Base-by-base conservation (phyloP, 1,140 invertebrate genomes). In the Drosophila miranda region DNA sequence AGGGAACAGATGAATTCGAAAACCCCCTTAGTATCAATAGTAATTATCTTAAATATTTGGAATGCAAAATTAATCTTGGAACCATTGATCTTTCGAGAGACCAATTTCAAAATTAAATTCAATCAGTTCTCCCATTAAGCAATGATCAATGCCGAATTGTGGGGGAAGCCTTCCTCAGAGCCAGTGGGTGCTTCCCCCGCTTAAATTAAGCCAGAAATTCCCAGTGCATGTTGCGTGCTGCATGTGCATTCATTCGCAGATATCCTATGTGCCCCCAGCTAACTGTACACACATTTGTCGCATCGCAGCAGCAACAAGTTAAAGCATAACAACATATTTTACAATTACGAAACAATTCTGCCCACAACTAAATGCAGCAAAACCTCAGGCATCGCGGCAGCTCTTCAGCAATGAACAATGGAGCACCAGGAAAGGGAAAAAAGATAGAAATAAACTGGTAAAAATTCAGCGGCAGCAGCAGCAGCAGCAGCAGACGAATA, bases 331-430 rank as follows among this genome's bases (percentile, higher is more conserved):
- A 86, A 81, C 81, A 87, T 86, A 86, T 86, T 86, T 86, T 77
- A 82, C 81, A 86, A 86, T 86, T 86, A 86, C 81, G 77, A 86
- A 86, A 86, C 81, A 75, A 86, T 86, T 81, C 64, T 78, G 82
- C 79, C 79, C 79, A 82, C 78, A 56, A 74, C 56, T 64, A 78
- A 75, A 82, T 58, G 63, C 62, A 62, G 73, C 11, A 13, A 70
- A 67, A 74, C 64, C 70, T 44, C 53, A 13, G 34, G 34, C 34
- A 38, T 26, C 23, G 23, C 23, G 23, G 34, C 75, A 61, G 72
- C 59, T 78, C 70, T 70, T 70, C 57, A 55, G 71, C 61, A 48
- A 64, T 72, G 62, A 84, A 81, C 77, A 86, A 86, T 81, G 76
- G 77, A 74, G 69, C 54, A 73, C 43, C 38, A 16, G 34, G 34